Conservation (phyloP, 2,888 invertebrate genomes). For the Tenodera sinensis region DNA sequence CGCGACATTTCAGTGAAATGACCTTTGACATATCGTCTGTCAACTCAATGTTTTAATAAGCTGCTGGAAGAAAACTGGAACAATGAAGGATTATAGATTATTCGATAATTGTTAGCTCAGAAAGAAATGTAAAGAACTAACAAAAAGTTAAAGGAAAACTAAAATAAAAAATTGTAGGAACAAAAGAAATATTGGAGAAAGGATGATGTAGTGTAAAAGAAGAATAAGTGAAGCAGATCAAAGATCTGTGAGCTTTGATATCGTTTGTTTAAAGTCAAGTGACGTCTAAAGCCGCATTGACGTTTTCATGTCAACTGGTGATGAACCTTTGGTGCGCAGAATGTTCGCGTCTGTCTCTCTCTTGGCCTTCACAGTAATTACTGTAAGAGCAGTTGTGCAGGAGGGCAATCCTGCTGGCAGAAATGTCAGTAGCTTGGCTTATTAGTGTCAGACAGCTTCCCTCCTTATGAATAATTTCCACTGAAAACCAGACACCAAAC, state of each 20-base stretch:
- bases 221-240: neutral
- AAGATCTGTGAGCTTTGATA: neutral
- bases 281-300: neutral
- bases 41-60: no score
- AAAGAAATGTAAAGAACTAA: no score
- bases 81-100: no score
- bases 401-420: constrained; percentile 1
- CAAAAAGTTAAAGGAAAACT: no score
- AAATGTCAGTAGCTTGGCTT: constrained; percentile 18
- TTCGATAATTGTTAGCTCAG: no score
- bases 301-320: neutral
- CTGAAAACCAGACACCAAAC: constrained; percentile 30
- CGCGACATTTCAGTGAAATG: no score
- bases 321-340: neutral
- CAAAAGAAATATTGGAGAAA: neutral
- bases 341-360: neutral
- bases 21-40: no score
- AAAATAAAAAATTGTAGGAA: neutral
- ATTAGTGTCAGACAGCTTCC: constrained; percentile 11
- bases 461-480: constrained; percentile 30
- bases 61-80: no score
- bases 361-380: constrained; percentile 15
- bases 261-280: neutral
- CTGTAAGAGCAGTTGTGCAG: constrained; percentile 8
- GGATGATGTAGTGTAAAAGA: neutral